A percentile compares a stretch with the other conserved stretches of the same genome.
These are phyloP conservation scores for Dryadula phaetusa DNA, from an alignment of 2,888 invertebrate species.

Conservation along the genomic window DNA sequence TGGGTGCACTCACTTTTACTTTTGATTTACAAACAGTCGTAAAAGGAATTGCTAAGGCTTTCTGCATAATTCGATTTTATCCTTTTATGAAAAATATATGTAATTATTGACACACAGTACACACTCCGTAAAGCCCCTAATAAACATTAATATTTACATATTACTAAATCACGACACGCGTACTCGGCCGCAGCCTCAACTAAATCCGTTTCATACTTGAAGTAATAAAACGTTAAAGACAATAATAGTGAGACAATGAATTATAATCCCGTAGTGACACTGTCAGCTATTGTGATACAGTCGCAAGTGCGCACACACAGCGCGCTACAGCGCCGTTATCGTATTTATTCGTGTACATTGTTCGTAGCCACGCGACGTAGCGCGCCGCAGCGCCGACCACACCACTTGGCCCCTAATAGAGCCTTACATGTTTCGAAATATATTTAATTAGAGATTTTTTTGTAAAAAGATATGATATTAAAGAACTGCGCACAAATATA, in stretches of 20 bases:
- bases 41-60: slow-evolving; percentile 19
- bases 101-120: neutral
- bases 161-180: neutral
- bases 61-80: neutral
- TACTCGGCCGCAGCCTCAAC: neutral
- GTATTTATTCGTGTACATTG: neutral
- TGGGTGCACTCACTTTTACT: slow-evolving; percentile 13
- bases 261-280: neutral
- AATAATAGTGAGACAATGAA: neutral
- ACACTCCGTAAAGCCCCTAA: neutral
- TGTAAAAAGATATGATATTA: no score
- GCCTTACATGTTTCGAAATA: no score
- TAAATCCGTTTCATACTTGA: slow-evolving; percentile 10
- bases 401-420: neutral
- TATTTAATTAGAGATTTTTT: no score
- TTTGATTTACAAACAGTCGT: neutral
- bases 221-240: slow-evolving; percentile 7
- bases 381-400: neutral
- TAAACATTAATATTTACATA: neutral
- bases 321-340: neutral
- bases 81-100: slow-evolving; percentile 13
- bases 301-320: neutral
- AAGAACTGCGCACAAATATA: no score
- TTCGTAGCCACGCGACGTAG: neutral
- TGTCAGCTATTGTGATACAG: neutral